Evolutionary conservation across 2,113 vertebrate genomes (phyloP), one percentile per base, ranked within the genome.

Genomic region (Trematomus loennbergii): DNA sequence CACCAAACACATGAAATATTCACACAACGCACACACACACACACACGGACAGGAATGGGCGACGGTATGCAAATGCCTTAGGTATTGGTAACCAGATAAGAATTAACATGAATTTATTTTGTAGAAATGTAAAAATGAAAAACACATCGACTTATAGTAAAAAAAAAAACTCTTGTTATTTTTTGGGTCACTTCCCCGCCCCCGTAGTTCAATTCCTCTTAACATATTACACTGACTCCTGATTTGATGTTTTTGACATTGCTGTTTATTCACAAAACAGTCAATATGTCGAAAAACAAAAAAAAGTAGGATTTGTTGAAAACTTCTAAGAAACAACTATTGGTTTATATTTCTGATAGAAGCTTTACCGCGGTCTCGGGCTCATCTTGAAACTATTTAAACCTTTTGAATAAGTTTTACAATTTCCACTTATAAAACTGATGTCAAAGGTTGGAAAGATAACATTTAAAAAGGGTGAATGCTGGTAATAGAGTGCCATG

Each of bases 1-100:
- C 46, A 11, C 40, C 53, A 55, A 15, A 63, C 33, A 75, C 61
- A 65, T 40, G 53, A 61, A 40, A 67, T 43, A 62, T 45, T 53
- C 55, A 59, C 29, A 58, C 29, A 78, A 9, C 12, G 3, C 53
- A 20, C n/a, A 11, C 53, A 12, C 53, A 29, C 25, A 29, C n/a
- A 10, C 53, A 20, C 17, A 22, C 54, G 12, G 20, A 15, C 2
- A 25, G 8, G 18, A 10, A 57, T 65, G 40, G 5, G n/a, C 8
- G 55, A 25, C 50, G 22, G 33, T 29, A 18, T 20, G 20, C 1
- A 12, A 54, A 46, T 46, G 1, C 45, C 58, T 81, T 52, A 53
- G 10, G 33, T 25, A 45, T 71, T 55, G 11, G 20, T 66, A 36
- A 25, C 48, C n/a, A 45, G 20, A 48, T 33, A 22, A 70, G 12